phyloP scores from a whole-genome alignment of 2,113 vertebrate genomes.

The Tragelaphus imberbis region DNA sequence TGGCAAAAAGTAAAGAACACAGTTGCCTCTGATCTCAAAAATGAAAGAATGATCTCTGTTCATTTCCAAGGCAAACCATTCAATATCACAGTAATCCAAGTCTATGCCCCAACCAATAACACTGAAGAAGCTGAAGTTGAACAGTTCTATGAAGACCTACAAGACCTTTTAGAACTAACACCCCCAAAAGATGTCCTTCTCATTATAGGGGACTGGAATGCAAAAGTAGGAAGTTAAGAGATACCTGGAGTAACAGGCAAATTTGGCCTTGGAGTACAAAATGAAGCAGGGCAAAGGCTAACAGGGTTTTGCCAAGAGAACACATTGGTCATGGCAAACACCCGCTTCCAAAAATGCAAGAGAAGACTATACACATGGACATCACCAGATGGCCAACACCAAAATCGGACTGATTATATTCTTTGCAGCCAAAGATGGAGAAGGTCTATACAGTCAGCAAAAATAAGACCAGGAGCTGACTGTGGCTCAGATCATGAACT shows the following conservation, averaged over 20 bases:
- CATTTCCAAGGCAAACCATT: background rate
- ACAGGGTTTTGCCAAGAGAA: background rate
- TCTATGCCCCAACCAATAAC: background rate
- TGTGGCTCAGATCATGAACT: background rate
- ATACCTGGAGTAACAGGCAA: background rate
- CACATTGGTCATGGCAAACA: background rate
- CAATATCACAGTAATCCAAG: background rate
- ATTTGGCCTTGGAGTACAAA: background rate
- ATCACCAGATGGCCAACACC: background rate
- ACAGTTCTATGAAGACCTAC: background rate
- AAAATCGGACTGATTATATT: background rate
- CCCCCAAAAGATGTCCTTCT: background rate
- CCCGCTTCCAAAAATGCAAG: background rate
- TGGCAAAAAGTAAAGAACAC: background rate
- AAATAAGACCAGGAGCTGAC: background rate
- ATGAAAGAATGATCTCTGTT: background rate
- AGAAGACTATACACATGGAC: background rate
- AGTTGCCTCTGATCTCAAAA: background rate
- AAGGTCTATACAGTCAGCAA: background rate
- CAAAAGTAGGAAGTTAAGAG: background rate
- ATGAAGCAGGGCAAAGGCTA: background rate
- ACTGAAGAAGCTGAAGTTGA: background rate
- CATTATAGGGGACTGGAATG: background rate
- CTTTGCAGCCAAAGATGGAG: background rate
- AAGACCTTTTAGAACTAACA: background rate